Evolutionary conservation across 64 coral and sea anemone genomes (phyloP).

Genomic region (Porites australiensis): DNA sequence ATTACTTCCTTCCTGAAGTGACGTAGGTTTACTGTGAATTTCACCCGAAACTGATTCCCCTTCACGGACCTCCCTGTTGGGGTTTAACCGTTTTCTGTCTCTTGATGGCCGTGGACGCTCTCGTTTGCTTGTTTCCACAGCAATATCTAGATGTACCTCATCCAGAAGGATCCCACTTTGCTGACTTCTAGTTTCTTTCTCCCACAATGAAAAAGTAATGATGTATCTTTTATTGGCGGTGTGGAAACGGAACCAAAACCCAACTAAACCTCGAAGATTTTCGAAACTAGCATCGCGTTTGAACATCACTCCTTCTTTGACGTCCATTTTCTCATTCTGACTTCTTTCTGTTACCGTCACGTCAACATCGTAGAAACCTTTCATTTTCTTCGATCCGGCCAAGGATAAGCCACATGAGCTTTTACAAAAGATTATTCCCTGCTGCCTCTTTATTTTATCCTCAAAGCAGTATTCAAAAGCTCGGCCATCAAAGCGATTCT

Average conservation of each 20-base stretch:
- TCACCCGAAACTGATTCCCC: no score
- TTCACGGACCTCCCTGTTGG: no score
- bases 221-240: background rate
- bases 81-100: no score
- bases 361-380: background rate
- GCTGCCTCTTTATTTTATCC: no score
- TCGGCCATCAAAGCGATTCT: background rate
- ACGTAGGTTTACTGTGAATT: no score
- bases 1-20: no score
- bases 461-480: background rate
- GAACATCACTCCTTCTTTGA: background rate
- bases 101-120: background rate
- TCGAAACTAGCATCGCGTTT: background rate
- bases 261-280: background rate
- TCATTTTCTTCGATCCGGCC: background rate
- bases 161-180: background rate
- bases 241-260: conserved; percentile 18
- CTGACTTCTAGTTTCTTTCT: background rate
- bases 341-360: background rate
- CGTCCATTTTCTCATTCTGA: background rate
- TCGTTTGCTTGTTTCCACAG: conserved; percentile 8
- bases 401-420: no score
- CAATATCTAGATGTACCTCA: background rate
- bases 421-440: no score
- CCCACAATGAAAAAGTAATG: conserved; percentile 1